phyloP scores from a whole-genome alignment of 2,113 vertebrate genomes.

The Catharus fuscescens region DNA sequence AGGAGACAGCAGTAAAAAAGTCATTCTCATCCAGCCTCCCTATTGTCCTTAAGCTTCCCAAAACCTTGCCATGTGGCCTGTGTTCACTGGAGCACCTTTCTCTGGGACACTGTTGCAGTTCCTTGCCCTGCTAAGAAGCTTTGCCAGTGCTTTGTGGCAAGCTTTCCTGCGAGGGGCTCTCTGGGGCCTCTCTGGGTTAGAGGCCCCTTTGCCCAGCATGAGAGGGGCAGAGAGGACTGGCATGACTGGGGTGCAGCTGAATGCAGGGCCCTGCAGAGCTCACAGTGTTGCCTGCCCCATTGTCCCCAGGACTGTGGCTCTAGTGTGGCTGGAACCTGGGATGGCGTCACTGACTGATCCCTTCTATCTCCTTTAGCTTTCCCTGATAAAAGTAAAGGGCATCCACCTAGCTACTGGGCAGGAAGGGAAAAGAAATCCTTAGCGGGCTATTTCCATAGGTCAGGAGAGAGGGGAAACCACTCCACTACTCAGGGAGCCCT shows the following conservation, averaged over 20 bases:
- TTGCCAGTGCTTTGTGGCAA: not conserved
- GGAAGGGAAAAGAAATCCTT: not conserved
- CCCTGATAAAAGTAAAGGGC: not conserved
- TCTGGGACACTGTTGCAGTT: not conserved
- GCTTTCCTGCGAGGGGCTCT: not conserved
- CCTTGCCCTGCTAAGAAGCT: not conserved
- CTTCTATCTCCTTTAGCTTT: not conserved
- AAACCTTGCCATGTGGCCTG: accelerated
- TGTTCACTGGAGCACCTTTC: not conserved
- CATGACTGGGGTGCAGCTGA: not conserved
- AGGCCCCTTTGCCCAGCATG: not conserved
- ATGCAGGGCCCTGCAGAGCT: not conserved
- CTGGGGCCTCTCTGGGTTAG: not conserved
- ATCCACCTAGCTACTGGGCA: not conserved
- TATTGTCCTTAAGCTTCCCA: not conserved
- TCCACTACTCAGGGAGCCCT: accelerated
- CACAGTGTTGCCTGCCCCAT: accelerated
- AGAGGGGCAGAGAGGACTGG: not conserved
- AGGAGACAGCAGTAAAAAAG: not conserved
- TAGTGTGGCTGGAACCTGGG: not conserved
- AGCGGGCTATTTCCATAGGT: not conserved
- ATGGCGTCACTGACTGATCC: not conserved
- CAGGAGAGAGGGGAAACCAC: not conserved
- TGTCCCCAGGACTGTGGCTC: not conserved
- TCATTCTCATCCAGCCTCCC: not conserved